Evolutionary conservation across 2,888 invertebrate species (phyloP).

Genomic region (Desoria tigrina): DNA sequence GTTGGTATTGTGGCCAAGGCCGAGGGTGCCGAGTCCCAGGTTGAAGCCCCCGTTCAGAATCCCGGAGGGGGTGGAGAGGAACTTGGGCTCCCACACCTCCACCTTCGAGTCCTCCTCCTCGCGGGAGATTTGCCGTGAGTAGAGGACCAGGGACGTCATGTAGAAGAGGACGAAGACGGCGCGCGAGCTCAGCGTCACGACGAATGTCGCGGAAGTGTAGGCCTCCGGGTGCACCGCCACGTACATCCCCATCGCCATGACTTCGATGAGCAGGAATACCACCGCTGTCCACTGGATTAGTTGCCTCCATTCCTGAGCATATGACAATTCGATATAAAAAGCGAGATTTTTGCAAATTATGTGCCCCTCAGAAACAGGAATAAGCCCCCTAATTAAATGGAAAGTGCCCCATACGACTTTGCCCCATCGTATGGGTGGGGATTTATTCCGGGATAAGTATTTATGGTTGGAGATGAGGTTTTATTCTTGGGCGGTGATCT

Average conservation of each 20-base stretch:
- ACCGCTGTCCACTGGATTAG: constrained; percentile 36
- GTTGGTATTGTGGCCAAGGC: constrained; percentile 11
- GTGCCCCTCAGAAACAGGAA: too few species aligned
- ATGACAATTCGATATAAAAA: too few species aligned
- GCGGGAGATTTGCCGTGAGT: constrained; percentile 27
- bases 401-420: too few species aligned
- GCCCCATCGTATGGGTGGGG: too few species aligned
- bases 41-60: too few species aligned
- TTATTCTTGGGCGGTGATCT: too few species aligned
- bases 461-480: too few species aligned
- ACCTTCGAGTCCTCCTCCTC: constrained; percentile 30
- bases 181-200: constrained; percentile 21
- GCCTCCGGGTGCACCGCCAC: constrained; percentile 29
- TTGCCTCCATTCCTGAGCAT: constrained; percentile 35
- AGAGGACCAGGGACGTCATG: constrained; percentile 27
- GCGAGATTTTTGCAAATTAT: neutral
- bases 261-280: constrained; percentile 34
- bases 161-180: constrained; percentile 29
- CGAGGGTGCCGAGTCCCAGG: neutral
- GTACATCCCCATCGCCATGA: constrained; percentile 31
- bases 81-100: constrained; percentile 9
- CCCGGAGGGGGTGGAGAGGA: neutral
- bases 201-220: constrained; percentile 25
- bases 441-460: too few species aligned
- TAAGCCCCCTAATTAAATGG: too few species aligned